Conservation (phyloP, 2,888 invertebrate genomes). For the Chymomyza fuscimana region DNA sequence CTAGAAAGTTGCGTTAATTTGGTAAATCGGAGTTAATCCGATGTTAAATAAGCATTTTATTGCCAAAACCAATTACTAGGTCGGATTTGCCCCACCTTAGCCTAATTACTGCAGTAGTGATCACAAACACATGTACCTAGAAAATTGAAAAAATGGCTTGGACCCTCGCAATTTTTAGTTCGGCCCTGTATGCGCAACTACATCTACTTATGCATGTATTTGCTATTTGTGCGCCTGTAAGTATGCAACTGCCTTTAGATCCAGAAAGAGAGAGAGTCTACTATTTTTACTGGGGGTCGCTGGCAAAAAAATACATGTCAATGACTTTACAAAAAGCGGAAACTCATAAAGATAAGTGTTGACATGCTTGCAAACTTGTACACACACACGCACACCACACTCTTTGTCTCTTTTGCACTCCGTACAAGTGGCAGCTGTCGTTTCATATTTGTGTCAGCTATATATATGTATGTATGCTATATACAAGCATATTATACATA, state of each 20-base stretch:
- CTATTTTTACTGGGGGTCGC: background rate
- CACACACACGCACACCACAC: background rate
- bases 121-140: no score
- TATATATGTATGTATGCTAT: background rate
- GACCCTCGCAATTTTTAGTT: no score
- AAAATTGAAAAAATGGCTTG: no score
- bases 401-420: constrained; percentile 15
- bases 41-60: no score
- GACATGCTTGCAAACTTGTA: constrained; percentile 68
- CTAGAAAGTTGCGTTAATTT: no score
- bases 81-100: no score
- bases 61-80: no score
- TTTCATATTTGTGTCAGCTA: constrained; percentile 66
- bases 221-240: constrained; percentile 18
- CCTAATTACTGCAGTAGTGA: no score
- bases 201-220: constrained; percentile 48
- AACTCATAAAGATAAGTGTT: constrained; percentile 78
- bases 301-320: constrained; percentile 69
- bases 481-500: background rate
- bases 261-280: background rate
- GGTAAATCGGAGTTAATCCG: no score
- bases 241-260: constrained; percentile 14
- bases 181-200: background rate
- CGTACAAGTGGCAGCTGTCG: constrained; percentile 68
- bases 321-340: constrained; percentile 78